Base-by-base conservation (phyloP, 2,888 invertebrate genomes). In the Drosophila longiperda region DNA sequence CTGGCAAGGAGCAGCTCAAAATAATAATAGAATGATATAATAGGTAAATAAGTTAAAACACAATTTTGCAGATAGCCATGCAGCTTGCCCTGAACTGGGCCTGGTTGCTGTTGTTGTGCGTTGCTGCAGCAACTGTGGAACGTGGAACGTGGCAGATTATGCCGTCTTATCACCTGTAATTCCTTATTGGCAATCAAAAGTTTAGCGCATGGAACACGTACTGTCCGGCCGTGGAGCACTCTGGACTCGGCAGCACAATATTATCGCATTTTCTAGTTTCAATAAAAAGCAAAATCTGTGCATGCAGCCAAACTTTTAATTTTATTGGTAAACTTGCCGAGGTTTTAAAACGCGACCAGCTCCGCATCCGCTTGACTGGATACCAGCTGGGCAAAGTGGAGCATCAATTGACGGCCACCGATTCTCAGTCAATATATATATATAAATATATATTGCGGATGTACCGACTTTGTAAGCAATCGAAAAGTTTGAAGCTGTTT, bases 161-260 rank as follows among this genome's bases (percentile, higher is more conserved):
- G 85, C 79, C 87, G 84, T 85, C 89, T 91, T 91, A 91, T 89
- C 91, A 90, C 91, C 91, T 91, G 90, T 86, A 91, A 91, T 87
- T 90, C 83, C 83, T 86, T 91, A 90, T 91, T 90, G 91, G 83
- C 90, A 91, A 91, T 91, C 91, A 91, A 90, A 91, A 89, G 84
- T 89, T 89, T 83, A 66, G 73, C 71, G 67, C 66, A 65, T 73
- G 73, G 62, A 52, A 67, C 63, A 67, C 67, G 70, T 66, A 57
- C 70, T 53, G 57, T 36, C 36, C 69, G 50, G 50, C 50, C 29
- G 5, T 11, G 17, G 15, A 26, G 49, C 6, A 15, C 20, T 53
- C 48, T 73, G 59, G 40, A 55, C 52, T 17, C 42, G 49, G 8
- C 29, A 40, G 53, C 45, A 57, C 66, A 73, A 72, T 73, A 52